Base-by-base conservation (phyloP, 2,113 vertebrate species). In the Corythornis madagascariensis region DNA sequence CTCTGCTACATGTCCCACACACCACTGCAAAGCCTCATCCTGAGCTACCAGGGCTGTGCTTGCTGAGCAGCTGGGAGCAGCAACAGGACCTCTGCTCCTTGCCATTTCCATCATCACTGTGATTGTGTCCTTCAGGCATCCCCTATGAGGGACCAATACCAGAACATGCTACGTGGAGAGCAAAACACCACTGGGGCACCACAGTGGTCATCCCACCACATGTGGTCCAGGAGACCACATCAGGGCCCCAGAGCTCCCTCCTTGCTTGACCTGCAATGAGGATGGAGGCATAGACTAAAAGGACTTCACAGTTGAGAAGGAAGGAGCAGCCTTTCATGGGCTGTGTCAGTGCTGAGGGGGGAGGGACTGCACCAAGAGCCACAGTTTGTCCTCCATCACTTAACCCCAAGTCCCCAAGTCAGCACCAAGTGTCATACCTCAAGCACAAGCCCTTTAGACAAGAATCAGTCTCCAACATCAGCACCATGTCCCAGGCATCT, bases 401-500 rank as follows among this genome's bases (percentile, higher is more conserved):
- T 31, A 35, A 9, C 12, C 45, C n/a, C 56, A 71, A 52, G 43
- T 19, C 6, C 35, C 18, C 2, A 3, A 19, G 28, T 12, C 43
- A 28, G 24, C 0, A 1, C 22, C 40, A 17, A 53, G 28, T 11
- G 55, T 31, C 55, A n/a, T 65, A 25, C 16, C 33, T 31, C 5
- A 17, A 80, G 14, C 57, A 66, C 12, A 13, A 74, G 18, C 10
- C 50, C 40, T 60, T 73, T 6, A 53, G 48, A 60, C 64, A 69
- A 24, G 35, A 28, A 29, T 18, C 31, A 42, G 16, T 45, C 73
- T 45, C 47, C 57, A 65, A 2, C 15, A 53, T 33, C 79, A 57
- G 56, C 13, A 0, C 9, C 7, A 2, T 1, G 14, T 29, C 0
- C 1, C 6, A n/a, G 74, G 48, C 38, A 16, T 21, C n/a, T 57